Conservation (phyloP, 2,113 vertebrate species). For the Sigmodon hispidus region DNA sequence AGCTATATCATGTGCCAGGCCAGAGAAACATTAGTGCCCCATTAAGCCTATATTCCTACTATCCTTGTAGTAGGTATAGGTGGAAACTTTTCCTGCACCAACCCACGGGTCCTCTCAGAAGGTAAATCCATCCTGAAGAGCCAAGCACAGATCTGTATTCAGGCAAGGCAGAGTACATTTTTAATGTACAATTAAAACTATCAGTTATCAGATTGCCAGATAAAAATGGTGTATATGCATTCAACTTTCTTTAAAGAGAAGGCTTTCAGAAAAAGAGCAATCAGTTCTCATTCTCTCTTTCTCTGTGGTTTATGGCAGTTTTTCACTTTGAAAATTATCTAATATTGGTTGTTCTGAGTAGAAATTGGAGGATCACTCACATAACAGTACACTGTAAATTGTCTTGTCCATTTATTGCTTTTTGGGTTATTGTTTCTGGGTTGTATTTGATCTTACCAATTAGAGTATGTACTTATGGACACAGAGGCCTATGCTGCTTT, state of each 20-base stretch:
- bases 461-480: background rate
- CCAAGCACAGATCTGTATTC: background rate
- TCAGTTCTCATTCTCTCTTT: background rate
- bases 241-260: background rate
- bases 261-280: background rate
- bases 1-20: background rate
- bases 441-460: background rate
- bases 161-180: background rate
- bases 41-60: constrained; percentile 12
- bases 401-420: background rate
- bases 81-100: background rate
- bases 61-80: background rate
- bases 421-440: background rate
- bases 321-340: background rate
- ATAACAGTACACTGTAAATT: background rate
- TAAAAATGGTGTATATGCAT: background rate
- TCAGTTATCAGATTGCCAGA: background rate
- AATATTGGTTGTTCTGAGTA: background rate
- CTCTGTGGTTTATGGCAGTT: background rate
- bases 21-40: constrained; percentile 64
- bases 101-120: background rate
- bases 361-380: background rate
- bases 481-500: background rate
- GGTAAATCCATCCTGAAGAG: background rate
- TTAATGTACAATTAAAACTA: background rate